Conservation (phyloP, 2,888 invertebrate genomes). For the Ectropis crepuscularia region DNA sequence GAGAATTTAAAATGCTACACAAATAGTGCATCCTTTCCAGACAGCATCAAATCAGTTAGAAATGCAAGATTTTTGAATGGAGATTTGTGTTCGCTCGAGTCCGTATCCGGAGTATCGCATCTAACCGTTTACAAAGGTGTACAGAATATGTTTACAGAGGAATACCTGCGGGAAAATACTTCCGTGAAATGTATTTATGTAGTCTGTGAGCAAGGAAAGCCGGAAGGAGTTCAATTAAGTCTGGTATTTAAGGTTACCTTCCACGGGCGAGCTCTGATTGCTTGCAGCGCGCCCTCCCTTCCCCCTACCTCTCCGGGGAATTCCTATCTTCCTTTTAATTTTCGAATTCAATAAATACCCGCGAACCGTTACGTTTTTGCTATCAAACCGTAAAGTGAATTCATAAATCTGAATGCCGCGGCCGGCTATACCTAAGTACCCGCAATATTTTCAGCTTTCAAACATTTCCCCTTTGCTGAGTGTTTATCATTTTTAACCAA, state of each 20-base stretch:
- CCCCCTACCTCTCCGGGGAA: slow-evolving; percentile 64
- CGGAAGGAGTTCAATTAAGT: slow-evolving; percentile 83
- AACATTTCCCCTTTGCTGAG: slow-evolving; percentile 33
- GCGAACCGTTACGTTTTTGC: slow-evolving; percentile 59
- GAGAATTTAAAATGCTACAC: slow-evolving; percentile 57
- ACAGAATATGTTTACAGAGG: slow-evolving; percentile 50
- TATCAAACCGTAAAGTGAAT: slow-evolving; percentile 56
- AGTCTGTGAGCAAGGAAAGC: slow-evolving; percentile 61
- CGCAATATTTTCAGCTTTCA: slow-evolving; percentile 37
- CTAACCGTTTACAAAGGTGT: slow-evolving; percentile 16
- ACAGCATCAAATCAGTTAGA: slow-evolving; percentile 54
- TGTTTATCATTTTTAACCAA: slow-evolving; percentile 32
- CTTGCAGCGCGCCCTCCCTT: slow-evolving; percentile 44
- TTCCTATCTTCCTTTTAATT: slow-evolving; percentile 78
- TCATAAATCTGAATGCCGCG: slow-evolving; percentile 46
- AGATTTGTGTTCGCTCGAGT: slow-evolving; percentile 36
- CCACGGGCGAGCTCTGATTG: slow-evolving; percentile 79
- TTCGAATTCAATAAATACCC: slow-evolving; percentile 81
- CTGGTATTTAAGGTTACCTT: slow-evolving; percentile 83
- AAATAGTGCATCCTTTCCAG: slow-evolving; percentile 54
- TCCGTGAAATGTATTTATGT: slow-evolving; percentile 78
- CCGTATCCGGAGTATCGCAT: slow-evolving; percentile 2
- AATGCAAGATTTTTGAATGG: slow-evolving; percentile 46
- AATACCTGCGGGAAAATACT: slow-evolving; percentile 71
- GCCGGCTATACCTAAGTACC: slow-evolving; percentile 37